These are phyloP conservation scores for Chaetops frenatus DNA, from an alignment of 2,113 vertebrate genomes.

Conservation along the genomic window DNA sequence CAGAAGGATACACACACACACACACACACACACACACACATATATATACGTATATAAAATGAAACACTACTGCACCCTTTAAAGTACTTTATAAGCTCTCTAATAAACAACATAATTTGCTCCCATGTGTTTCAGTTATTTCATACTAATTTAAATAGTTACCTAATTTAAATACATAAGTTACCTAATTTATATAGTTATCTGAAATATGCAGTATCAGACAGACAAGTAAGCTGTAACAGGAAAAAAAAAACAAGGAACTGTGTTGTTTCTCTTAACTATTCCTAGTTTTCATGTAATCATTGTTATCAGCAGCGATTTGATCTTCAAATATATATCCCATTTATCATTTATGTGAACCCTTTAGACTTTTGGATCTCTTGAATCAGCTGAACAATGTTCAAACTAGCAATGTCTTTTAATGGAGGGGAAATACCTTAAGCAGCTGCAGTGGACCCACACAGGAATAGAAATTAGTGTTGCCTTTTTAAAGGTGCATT, in stretches of 20 bases:
- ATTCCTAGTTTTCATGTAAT: not conserved
- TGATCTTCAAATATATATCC: not conserved
- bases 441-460: not conserved
- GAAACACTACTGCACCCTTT: not conserved
- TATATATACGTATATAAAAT: not conserved
- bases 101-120: not conserved
- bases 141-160: not conserved
- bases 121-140: not conserved
- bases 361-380: not conserved
- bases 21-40: not conserved
- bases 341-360: not conserved
- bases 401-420: not conserved
- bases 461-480: not conserved
- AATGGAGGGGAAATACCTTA: not conserved
- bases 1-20: not conserved
- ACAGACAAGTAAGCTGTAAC: not conserved
- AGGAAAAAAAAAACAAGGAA: not conserved
- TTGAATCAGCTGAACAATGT: not conserved
- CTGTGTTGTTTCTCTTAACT: not conserved
- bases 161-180: not conserved
- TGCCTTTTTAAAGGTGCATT: slow-evolving; percentile 14
- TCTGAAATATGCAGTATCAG: not conserved
- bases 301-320: not conserved
- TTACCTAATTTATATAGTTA: not conserved
- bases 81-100: not conserved